A percentile compares a stretch with the other conserved stretches of the same genome.
Conservation (phyloP, 2,888 invertebrate species). For the Phytoseiulus persimilis region DNA sequence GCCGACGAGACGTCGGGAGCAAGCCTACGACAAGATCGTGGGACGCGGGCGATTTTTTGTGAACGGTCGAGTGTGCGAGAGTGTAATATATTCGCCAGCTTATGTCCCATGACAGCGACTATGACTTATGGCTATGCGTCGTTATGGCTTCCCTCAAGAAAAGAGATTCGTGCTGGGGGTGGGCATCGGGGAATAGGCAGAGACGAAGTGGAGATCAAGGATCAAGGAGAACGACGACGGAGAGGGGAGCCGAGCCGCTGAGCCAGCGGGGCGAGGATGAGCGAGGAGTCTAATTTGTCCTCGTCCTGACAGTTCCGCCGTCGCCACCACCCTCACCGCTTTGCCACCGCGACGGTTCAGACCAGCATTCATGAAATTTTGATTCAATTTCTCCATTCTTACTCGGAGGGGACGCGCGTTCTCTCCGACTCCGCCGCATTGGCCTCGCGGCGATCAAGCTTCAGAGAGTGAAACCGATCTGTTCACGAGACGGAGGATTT, state of each 20-base stretch:
- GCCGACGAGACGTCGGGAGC: neutral
- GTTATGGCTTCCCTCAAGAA: neutral
- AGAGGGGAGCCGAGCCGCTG: neutral
- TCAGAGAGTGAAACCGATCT: too few relatives aligned
- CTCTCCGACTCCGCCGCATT: too few relatives aligned
- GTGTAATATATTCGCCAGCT: neutral
- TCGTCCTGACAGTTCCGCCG: neutral
- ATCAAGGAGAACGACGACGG: neutral
- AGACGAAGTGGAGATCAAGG: neutral
- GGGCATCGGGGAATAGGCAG: neutral
- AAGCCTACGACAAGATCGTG: neutral
- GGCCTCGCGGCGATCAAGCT: too few relatives aligned
- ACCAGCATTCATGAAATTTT: neutral
- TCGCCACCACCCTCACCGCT: neutral
- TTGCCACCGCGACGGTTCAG: neutral
- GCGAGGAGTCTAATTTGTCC: neutral
- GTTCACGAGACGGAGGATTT: too few relatives aligned
- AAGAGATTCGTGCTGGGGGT: neutral
- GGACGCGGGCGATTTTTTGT: neutral
- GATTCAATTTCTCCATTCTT: neutral
- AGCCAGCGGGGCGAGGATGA: neutral
- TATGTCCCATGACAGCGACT: neutral
- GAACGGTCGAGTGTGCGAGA: neutral
- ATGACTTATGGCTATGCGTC: slow-evolving; percentile 5
- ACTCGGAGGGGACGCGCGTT: too few relatives aligned